A percentile compares a stretch with the other conserved stretches of the same genome.
Conservation (phyloP, 2,113 vertebrate genomes). For the Gasterosteus nipponicus region DNA sequence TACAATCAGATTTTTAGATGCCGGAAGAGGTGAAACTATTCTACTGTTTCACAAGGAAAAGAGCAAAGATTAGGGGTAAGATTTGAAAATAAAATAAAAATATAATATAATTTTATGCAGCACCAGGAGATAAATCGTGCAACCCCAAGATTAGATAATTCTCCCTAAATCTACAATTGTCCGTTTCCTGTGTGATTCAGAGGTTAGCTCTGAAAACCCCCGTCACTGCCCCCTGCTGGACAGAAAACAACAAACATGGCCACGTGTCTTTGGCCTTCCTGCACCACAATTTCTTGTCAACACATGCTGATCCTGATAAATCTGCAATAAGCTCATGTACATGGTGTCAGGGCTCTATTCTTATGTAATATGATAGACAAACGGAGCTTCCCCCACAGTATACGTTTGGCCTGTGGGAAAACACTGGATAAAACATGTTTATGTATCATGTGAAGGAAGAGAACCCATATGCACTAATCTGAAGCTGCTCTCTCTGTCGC, state of each 20-base stretch:
- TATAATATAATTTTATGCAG: background rate
- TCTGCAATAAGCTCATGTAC: background rate
- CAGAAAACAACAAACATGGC: background rate
- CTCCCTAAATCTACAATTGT: background rate
- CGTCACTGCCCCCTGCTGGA: background rate
- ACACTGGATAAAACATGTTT: background rate
- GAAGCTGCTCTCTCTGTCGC: conserved; percentile 3
- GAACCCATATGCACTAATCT: conserved; percentile 4
- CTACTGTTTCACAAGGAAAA: background rate
- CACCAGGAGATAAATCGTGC: background rate
- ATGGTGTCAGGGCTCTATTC: background rate
- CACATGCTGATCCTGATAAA: background rate
- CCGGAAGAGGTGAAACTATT: background rate
- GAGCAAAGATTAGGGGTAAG: background rate
- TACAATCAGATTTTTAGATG: background rate
- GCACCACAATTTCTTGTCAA: background rate
- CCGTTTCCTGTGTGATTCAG: background rate
- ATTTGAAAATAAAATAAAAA: background rate
- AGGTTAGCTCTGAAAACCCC: background rate
- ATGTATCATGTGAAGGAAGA: background rate
- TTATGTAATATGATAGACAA: background rate
- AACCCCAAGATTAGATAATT: background rate
- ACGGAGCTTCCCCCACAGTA: background rate
- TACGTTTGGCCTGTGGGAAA: conserved; percentile 1
- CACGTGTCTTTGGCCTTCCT: background rate